These are phyloP conservation scores for Oreochromis aureus DNA, from an alignment of 2,113 vertebrate species.

Conservation along the genomic window DNA sequence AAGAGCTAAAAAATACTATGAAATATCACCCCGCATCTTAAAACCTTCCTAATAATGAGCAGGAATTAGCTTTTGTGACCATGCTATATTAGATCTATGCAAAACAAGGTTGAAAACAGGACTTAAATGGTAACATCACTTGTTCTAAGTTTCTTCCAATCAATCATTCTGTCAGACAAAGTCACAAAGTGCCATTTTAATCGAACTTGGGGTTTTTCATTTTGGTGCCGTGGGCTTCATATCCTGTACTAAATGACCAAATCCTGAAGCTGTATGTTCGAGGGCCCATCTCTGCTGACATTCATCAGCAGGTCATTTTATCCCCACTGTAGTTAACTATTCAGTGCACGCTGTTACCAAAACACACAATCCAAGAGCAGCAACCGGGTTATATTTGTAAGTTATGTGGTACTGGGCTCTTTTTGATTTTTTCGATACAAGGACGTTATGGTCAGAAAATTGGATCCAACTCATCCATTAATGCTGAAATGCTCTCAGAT, in stretches of 20 bases:
- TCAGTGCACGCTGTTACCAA: neutral
- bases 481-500: neutral
- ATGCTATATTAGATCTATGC: neutral
- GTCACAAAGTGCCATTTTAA: neutral
- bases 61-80: neutral
- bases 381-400: neutral
- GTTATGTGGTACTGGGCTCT: neutral
- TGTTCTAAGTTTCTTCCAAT: neutral
- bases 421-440: neutral
- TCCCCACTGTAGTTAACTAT: neutral
- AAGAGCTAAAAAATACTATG: neutral
- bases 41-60: neutral
- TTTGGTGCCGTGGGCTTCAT: neutral
- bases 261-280: neutral
- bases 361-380: neutral
- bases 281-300: neutral
- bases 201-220: neutral
- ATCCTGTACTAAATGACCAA: neutral
- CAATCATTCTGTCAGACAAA: conserved; percentile 11
- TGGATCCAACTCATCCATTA: neutral
- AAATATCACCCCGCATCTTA: neutral
- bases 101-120: neutral
- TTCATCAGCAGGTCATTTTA: neutral
- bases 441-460: neutral
- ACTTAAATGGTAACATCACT: neutral